Evolutionary conservation across 2,113 vertebrate genomes (phyloP).

Genomic region (Malurus cyaneus): DNA sequence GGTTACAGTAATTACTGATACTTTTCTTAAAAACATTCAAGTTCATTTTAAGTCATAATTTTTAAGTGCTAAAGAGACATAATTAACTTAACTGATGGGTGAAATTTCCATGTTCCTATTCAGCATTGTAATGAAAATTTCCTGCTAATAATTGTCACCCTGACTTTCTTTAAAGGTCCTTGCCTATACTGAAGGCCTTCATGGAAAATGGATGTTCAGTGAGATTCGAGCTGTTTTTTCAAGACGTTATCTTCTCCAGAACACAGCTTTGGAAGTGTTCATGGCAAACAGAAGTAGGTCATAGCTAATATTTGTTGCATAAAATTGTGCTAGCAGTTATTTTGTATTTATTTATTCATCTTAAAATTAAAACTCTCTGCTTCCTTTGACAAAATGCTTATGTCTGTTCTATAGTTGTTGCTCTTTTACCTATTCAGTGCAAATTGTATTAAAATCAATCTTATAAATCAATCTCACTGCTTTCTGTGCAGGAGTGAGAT

Average conservation of each 20-base stretch:
- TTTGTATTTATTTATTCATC: background rate
- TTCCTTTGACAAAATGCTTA: background rate
- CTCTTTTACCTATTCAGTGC: background rate
- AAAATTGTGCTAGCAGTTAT: background rate
- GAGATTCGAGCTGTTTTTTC: slow-evolving; percentile 98
- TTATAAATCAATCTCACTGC: background rate
- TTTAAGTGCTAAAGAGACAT: background rate
- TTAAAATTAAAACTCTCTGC: background rate
- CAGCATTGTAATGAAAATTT: background rate
- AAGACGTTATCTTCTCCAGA: slow-evolving; percentile 92
- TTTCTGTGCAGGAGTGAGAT: background rate
- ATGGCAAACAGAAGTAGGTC: slow-evolving; percentile 98
- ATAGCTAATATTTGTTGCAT: background rate
- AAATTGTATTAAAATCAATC: background rate
- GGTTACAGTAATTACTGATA: background rate
- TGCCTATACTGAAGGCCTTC: slow-evolving; percentile 93
- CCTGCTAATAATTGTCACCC: background rate
- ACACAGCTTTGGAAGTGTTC: slow-evolving; percentile 94
- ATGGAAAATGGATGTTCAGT: slow-evolving; percentile 99
- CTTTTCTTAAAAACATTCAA: background rate
- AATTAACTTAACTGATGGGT: background rate
- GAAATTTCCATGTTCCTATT: background rate
- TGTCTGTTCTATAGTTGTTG: background rate
- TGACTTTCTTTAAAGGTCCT: slow-evolving; percentile 80
- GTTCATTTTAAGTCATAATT: background rate